Base-by-base conservation (phyloP, 1,140 invertebrate species). In the Anastrepha ludens region DNA sequence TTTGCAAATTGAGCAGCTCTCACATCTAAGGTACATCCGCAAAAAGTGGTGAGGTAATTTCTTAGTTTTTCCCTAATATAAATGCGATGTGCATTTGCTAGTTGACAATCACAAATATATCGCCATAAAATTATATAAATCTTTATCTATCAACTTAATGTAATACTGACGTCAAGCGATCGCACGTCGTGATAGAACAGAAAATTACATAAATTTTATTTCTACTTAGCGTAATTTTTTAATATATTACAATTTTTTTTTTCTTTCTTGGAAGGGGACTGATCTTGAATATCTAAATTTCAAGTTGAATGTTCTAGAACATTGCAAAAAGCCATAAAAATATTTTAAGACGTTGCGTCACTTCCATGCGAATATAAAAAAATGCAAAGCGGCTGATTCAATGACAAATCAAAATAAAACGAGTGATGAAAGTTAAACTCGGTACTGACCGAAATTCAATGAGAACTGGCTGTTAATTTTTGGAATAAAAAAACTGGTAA, bases 121-220 rank as follows among this genome's bases (percentile, higher is more conserved):
- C 60, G n/a, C 60, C n/a, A 67, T 44, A 81, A 39, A 44, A 47
- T 29, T 29, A 29, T 67, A 74, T 74, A 44, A 41, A 81, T 81
- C 74, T 55, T 55, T 58, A 81, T 29, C 74, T 81, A 9, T 9
- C 17, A 17, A 81, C 74, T 55, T 81, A 81, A 81, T 81, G 74
- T 81, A 81, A 81, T 55, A 50, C 74, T 81, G 74, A 81, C 67
- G 67, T 74, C 67, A 74, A 44, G 41, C 41, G 6, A 74, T 74
- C 17, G 67, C 67, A 41, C n/a, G 29, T 47, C 74, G 74, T 81
- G 74, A 55, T 50, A 55, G 17, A 81, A 17, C n/a, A 20, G 4
- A 13, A 4, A 81, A 81, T 81, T 20, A 55, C 17, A 81, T 81
- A 81, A 55, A 81, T 81, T 81, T 81, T 29, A 55, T n/a, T 55